Evolutionary conservation across 2,797 vertebrate species (phyloP).

Genomic region (Lagodon rhomboides): DNA sequence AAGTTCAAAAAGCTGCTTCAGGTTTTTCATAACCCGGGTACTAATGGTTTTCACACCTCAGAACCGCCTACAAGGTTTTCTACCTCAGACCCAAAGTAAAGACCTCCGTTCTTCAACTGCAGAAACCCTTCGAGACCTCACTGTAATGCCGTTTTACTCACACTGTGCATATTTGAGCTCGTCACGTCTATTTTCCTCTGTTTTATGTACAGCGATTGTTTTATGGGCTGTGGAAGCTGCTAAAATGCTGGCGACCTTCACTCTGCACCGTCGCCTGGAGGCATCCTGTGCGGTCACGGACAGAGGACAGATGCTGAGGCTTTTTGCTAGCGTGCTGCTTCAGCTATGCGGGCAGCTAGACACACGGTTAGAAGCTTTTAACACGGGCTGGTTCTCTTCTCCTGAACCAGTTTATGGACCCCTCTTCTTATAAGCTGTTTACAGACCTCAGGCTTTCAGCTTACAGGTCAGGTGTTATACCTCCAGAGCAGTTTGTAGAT

Average conservation of each 20-base stretch:
- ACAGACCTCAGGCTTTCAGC: not conserved
- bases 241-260: not conserved
- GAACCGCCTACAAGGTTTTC: not conserved
- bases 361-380: not conserved
- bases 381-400: not conserved
- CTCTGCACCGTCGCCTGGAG: too few relatives aligned
- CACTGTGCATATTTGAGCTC: not conserved
- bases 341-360: not conserved
- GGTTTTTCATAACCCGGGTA: not conserved
- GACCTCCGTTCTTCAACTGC: not conserved
- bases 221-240: not conserved
- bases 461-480: not conserved
- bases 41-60: not conserved
- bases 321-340: not conserved
- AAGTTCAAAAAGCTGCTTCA: not conserved
- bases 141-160: not conserved
- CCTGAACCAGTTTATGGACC: not conserved
- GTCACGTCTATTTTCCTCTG: not conserved
- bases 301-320: not conserved
- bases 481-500: not conserved
- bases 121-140: not conserved
- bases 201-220: not conserved
- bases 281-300: too few relatives aligned
- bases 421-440: not conserved
- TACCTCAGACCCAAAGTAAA: not conserved